Percentiles rank a stretch among this genome's conserved stretches.
phyloP scores from a whole-genome alignment of 2,797 vertebrate genomes.

The Cyprinodon diabolis region DNA sequence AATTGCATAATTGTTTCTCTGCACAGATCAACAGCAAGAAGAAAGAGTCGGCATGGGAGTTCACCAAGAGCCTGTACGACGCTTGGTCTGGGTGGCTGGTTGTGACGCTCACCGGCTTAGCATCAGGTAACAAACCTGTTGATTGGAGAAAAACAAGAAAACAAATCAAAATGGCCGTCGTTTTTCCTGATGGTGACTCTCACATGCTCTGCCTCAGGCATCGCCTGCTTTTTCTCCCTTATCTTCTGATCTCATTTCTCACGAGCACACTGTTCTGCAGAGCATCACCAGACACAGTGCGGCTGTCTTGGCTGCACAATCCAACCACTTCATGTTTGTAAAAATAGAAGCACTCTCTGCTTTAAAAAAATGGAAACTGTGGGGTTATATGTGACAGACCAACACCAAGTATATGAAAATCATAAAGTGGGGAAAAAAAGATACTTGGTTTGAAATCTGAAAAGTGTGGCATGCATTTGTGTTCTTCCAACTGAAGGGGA shows the following conservation, averaged over 20 bases:
- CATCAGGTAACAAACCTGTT: conserved; percentile 86
- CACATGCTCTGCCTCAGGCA: conserved; percentile 54
- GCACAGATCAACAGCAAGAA: conserved; percentile 97
- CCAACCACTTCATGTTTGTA: neutral
- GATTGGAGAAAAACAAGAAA: neutral
- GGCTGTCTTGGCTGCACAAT: neutral
- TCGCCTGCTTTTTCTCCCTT: neutral
- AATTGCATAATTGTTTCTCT: conserved; percentile 1
- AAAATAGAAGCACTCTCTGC: neutral
- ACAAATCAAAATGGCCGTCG: neutral
- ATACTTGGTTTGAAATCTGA: neutral
- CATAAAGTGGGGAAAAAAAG: neutral
- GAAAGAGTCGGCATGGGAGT: conserved; percentile 98
- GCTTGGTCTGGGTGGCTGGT: conserved; percentile 99
- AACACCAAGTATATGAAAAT: neutral
- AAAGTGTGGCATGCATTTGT: no score
- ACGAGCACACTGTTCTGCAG: neutral
- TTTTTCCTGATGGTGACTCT: conserved; percentile 34
- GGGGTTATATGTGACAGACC: neutral
- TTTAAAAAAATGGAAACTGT: no score
- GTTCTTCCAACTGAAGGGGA: no score
- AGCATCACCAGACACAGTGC: conserved; percentile 1
- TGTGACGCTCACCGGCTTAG: conserved; percentile 95
- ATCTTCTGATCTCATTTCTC: conserved; percentile 17
- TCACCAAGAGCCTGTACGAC: conserved; percentile 96